phyloP scores from a whole-genome alignment of 2,797 vertebrate species.

The Periparus ater region DNA sequence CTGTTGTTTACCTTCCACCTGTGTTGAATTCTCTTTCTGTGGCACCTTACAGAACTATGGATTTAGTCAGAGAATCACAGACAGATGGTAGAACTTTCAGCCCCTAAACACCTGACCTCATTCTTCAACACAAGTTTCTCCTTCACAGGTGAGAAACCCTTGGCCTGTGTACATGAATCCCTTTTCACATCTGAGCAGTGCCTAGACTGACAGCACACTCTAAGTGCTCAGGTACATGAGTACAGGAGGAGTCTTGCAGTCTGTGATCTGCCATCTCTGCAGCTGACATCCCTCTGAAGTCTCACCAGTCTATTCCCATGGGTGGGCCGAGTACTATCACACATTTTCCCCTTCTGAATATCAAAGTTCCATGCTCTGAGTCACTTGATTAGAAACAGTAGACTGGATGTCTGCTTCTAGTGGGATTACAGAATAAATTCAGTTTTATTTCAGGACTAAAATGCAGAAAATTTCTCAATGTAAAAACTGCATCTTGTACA shows the following conservation, averaged over 20 bases:
- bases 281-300: not conserved
- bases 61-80: not conserved
- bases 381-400: not conserved
- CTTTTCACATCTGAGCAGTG: not conserved
- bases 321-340: not conserved
- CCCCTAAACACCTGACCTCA: not conserved
- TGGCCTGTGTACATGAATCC: not conserved
- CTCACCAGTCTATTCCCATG: not conserved
- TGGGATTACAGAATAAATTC: not conserved
- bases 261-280: not conserved
- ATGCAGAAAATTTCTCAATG: not conserved
- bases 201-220: too few relatives aligned
- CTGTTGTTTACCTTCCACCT: not conserved
- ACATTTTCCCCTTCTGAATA: not conserved
- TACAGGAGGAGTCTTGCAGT: not conserved
- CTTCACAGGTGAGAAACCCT: not conserved
- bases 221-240: rapidly evolving
- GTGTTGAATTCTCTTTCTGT: not conserved
- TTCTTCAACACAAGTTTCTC: not conserved
- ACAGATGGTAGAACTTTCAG: not conserved
- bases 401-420: not conserved
- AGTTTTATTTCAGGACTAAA: not conserved
- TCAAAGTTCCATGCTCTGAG: not conserved
- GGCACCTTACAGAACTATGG: not conserved
- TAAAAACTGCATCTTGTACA: not conserved